Evolutionary conservation across 2,797 vertebrate species (phyloP), one percentile per base, ranked within the genome.

Genomic region (Mus spretus): DNA sequence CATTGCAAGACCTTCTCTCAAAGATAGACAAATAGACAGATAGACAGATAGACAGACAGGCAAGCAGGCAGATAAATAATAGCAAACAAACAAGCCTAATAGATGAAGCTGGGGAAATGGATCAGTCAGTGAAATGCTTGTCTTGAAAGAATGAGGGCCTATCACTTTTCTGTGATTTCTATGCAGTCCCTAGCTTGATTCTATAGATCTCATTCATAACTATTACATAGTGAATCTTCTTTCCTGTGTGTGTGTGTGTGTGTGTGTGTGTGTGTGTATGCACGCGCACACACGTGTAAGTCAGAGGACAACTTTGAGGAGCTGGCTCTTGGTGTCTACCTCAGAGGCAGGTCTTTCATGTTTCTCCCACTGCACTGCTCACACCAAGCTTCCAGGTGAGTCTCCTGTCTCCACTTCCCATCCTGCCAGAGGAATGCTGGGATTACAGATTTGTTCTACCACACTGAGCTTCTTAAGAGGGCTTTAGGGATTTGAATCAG

Each of bases 181-280:
- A 67, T 34, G 61, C 72, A 65, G 17, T 34, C 31, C 67, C 13
- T 80, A 89, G 14, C 37, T 15, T 28, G 44, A 95, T 72, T 81
- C 40, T 40, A 44, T 12, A 78, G 14, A 31, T 22, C 89, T 26
- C 55, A 91, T 86, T 88, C 61, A 94, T 70, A 96, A 84, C 55
- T 57, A 61, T 9, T 83, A 44, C 10, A 44, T 11, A 83, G 24
- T 63, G 81, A 83, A 28, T 63, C 57, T 83, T 63, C 37, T 28
- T 61, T 61, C 14, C 17, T 34, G 19, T 65, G 59, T 47, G 28
- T 67, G n/a, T n/a, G 31, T n/a, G 22, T n/a, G 79, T 6, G 4
- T 37, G 20, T 22, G n/a, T 37, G 19, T 67, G 28, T 47, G 28
- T 65, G 59, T 63, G 15, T 63, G 24, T 24, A 61, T 57, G 34